These are phyloP conservation scores for Ptychoptera contaminata DNA, from an alignment of 2,888 invertebrate species.

Conservation along the genomic window DNA sequence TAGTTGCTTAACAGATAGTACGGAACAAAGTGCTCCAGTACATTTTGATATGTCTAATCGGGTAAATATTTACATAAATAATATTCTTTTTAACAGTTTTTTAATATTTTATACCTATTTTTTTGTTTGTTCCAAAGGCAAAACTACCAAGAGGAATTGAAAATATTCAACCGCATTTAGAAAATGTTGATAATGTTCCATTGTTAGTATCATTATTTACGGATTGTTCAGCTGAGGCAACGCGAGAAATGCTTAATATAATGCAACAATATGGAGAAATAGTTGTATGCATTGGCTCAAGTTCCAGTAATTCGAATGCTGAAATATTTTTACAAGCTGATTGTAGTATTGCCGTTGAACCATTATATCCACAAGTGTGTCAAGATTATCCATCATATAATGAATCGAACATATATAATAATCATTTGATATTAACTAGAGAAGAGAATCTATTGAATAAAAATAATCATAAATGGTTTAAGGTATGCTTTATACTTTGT, in stretches of 20 bases:
- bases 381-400: conserved; percentile 26
- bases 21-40: conserved; percentile 79
- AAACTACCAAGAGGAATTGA: conserved; percentile 93
- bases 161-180: conserved; percentile 89
- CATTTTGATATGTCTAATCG: conserved; percentile 88
- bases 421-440: conserved; percentile 16
- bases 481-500: background rate
- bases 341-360: conserved; percentile 79
- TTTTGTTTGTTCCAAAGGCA: conserved; percentile 39
- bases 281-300: conserved; percentile 85
- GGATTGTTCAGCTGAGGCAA: conserved; percentile 87
- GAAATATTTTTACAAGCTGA: conserved; percentile 90
- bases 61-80: conserved; percentile 32
- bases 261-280: conserved; percentile 95
- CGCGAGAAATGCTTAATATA: conserved; percentile 81
- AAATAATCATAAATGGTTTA: background rate
- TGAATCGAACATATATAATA: conserved; percentile 27
- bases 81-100: conserved; percentile 8
- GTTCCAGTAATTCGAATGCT: conserved; percentile 73
- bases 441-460: conserved; percentile 3
- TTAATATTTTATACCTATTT: no score
- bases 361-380: conserved; percentile 64
- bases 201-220: conserved; percentile 93
- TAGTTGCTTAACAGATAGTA: conserved; percentile 76
- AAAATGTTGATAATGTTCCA: conserved; percentile 94